Evolutionary conservation across 2,113 vertebrate genomes (phyloP).

Genomic region (Aptenodytes forsteri): DNA sequence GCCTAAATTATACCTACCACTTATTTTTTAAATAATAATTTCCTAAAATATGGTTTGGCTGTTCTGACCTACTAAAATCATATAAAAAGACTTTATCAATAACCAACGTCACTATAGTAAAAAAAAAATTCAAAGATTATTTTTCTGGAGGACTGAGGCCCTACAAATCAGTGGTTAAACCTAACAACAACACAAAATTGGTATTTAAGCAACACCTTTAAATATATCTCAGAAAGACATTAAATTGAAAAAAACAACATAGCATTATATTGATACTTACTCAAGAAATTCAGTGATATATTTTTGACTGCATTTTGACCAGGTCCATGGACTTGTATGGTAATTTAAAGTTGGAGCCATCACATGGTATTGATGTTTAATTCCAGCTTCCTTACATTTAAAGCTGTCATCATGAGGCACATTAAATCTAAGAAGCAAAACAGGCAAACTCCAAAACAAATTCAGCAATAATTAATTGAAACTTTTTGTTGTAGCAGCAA

Average conservation of each 20-base stretch:
- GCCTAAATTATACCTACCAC: neutral
- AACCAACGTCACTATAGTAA: neutral
- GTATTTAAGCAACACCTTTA: neutral
- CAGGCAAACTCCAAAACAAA: constrained; percentile 41
- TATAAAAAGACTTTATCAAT: neutral
- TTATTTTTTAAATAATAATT: neutral
- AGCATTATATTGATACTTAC: constrained; percentile 76
- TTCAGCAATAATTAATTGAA: neutral
- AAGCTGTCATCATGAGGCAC: constrained; percentile 95
- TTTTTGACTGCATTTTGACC: constrained; percentile 98
- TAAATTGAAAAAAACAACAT: neutral
- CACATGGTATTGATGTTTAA: constrained; percentile 92
- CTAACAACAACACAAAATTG: neutral
- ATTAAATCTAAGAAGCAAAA: constrained; percentile 86
- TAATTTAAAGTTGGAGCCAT: constrained; percentile 97
- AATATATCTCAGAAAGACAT: neutral
- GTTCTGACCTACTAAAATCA: neutral
- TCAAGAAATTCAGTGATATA: constrained; percentile 97
- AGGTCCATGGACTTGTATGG: constrained; percentile 94
- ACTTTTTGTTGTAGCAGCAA: neutral
- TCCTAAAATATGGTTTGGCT: neutral
- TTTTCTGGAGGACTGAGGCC: neutral
- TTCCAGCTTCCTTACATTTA: constrained; percentile 91
- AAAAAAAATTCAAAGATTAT: neutral
- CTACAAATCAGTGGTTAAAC: neutral